Conservation (phyloP, 2,888 invertebrate genomes). For the Conops quadrifasciatus region DNA sequence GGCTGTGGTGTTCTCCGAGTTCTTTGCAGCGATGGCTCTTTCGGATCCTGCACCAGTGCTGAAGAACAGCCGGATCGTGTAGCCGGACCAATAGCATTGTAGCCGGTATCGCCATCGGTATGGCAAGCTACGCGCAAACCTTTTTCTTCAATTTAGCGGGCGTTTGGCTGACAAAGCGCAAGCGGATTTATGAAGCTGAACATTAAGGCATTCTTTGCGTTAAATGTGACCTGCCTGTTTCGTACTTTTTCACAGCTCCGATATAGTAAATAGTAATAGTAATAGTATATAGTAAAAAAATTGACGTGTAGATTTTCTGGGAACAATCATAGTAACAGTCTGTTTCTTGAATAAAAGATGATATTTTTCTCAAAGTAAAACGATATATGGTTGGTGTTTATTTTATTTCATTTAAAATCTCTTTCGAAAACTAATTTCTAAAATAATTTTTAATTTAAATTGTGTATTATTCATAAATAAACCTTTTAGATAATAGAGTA, state of each 20-base stretch:
- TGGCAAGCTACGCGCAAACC: conserved; percentile 75
- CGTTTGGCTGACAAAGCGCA: conserved; percentile 75
- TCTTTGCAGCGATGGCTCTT: conserved; percentile 68
- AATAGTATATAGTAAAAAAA: conserved; percentile 6
- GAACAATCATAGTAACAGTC: no score
- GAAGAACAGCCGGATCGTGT: conserved; percentile 68
- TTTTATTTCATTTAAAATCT: no score
- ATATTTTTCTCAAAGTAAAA: no score
- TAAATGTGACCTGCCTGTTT: neutral
- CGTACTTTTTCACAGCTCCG: conserved; percentile 46
- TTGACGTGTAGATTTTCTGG: no score
- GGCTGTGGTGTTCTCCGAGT: conserved; percentile 78
- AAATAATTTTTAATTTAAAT: no score
- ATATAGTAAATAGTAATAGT: conserved; percentile 52
- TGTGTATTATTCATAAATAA: no score
- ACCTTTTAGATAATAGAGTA: no score
- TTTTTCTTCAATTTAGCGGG: conserved; percentile 80
- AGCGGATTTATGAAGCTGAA: conserved; percentile 50
- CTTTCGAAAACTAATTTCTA: no score
- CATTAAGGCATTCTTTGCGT: neutral
- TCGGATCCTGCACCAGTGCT: conserved; percentile 68
- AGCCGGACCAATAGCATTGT: conserved; percentile 71
- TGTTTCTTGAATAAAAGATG: no score
- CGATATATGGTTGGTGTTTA: no score
- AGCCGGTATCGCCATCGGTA: conserved; percentile 72